Base-by-base conservation (phyloP, 2,888 invertebrate species). In the Himalopsyche anomala region DNA sequence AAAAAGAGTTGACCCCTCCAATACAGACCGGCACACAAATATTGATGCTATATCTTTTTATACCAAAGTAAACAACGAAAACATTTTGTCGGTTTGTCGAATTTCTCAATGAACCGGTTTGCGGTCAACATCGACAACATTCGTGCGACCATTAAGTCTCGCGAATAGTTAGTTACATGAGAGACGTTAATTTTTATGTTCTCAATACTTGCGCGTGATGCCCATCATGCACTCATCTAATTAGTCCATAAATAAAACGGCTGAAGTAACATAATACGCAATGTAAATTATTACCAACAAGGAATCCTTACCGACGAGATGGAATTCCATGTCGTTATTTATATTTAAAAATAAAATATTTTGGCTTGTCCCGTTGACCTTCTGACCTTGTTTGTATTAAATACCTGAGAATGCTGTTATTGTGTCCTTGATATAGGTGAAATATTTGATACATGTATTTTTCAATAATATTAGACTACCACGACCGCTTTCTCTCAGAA, bases 141-240 rank as follows among this genome's bases (percentile, higher is more conserved):
- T 62, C 62, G 62, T 2, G 8, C 62, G 2, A 9, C 9, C 19
- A 62, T 28, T 15, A 74, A 74, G 28, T 38, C 36, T 11, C 15
- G 69, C 74, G 74, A 38, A 36, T 36, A 36, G 28, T 74, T 36
- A 36, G 28, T 74, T 74, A 12, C 19, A 74, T 38, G 15, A 0
- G 15, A 36, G 74, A 28, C 74, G 74, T 74, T 74, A 74, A 74
- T 74, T 74, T 74, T 74, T 74, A 74, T 38, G 74, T 74, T 36
- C 74, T 12, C 36, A 38, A 28, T 74, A 51, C 51, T 51, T 51
- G 36, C 36, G 74, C 74, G 74, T 74, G 28, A 74, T 74, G 28
- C 74, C 74, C 36, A 36, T 5, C 38, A 74, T 74, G 74, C 74
- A 74, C 12, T 15, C 74, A 36, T 36, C 36, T 74, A 74, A 74